phyloP scores from a whole-genome alignment of 2,797 vertebrate genomes.

The Diplodus sargus region DNA sequence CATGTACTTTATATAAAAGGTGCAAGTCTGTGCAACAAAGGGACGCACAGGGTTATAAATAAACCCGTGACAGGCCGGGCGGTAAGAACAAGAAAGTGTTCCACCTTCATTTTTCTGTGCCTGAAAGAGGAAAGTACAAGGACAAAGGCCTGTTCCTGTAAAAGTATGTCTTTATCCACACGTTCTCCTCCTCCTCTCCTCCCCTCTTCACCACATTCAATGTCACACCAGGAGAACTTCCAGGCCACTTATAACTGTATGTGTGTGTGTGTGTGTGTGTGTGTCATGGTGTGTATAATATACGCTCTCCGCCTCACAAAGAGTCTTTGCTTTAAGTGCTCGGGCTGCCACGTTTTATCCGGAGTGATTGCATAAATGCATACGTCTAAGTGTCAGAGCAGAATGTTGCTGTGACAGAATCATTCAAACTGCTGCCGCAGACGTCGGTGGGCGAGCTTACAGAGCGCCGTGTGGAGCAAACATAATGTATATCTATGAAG shows the following conservation, averaged over 20 bases:
- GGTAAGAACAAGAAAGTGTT: conserved; percentile 15
- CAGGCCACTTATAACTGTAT: not conserved
- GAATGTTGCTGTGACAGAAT: not conserved
- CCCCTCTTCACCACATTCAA: not conserved
- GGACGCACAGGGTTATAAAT: conserved; percentile 48
- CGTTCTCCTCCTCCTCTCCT: not conserved
- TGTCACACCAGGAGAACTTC: not conserved
- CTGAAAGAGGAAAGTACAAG: conserved; percentile 27
- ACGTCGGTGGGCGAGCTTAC: no score
- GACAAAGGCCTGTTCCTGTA: not conserved
- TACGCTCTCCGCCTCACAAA: not conserved
- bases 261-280: no score
- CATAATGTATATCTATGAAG: not conserved
- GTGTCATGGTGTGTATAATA: not conserved
- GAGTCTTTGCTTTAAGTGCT: not conserved
- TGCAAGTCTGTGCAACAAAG: conserved; percentile 35
- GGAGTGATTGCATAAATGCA: conserved; percentile 2
- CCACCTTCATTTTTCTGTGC: not conserved
- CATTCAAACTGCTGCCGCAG: not conserved
- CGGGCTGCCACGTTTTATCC: not conserved
- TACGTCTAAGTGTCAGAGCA: conserved; percentile 21
- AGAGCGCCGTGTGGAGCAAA: not conserved
- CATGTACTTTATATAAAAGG: conserved; percentile 38
- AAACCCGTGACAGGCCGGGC: conserved; percentile 36
- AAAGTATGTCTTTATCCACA: conserved; percentile 5